These are phyloP conservation scores for Hartigia nigra DNA, from an alignment of 2,888 invertebrate genomes.

Conservation along the genomic window DNA sequence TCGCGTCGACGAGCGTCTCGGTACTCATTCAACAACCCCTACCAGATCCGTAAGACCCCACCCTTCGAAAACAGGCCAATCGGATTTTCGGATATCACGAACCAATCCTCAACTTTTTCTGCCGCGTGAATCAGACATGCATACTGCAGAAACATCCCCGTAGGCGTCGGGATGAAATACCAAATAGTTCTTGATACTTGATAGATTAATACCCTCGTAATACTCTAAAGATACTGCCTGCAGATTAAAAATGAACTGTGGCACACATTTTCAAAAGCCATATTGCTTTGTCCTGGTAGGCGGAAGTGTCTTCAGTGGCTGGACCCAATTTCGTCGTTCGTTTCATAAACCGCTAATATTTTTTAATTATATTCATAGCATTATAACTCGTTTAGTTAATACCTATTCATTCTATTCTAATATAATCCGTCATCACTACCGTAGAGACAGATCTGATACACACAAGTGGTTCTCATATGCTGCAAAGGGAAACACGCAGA, in stretches of 20 bases:
- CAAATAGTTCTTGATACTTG: constrained; percentile 14
- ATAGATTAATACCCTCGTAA: background rate
- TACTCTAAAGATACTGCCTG: background rate
- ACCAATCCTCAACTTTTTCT: constrained; percentile 27
- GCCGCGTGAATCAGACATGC: constrained; percentile 34
- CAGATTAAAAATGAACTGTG: background rate
- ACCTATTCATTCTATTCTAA: background rate
- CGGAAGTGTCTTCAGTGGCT: background rate
- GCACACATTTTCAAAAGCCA: background rate
- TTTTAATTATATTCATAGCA: background rate
- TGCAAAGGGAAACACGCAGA: background rate
- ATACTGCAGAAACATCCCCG: constrained; percentile 27
- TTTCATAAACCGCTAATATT: background rate
- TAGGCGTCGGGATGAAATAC: constrained; percentile 28
- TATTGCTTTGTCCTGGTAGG: background rate
- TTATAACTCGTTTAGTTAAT: background rate
- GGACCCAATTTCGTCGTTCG: background rate
- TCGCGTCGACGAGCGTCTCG: constrained; percentile 46
- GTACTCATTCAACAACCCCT: constrained; percentile 59
- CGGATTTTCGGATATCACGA: constrained; percentile 23
- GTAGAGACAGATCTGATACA: constrained; percentile 26
- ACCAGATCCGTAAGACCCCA: constrained; percentile 44
- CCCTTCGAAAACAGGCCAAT: constrained; percentile 42
- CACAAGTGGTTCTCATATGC: constrained; percentile 41
- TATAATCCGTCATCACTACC: background rate